These are phyloP conservation scores for Dipodomys spectabilis DNA, from an alignment of 2,113 vertebrate species.

Conservation along the genomic window DNA sequence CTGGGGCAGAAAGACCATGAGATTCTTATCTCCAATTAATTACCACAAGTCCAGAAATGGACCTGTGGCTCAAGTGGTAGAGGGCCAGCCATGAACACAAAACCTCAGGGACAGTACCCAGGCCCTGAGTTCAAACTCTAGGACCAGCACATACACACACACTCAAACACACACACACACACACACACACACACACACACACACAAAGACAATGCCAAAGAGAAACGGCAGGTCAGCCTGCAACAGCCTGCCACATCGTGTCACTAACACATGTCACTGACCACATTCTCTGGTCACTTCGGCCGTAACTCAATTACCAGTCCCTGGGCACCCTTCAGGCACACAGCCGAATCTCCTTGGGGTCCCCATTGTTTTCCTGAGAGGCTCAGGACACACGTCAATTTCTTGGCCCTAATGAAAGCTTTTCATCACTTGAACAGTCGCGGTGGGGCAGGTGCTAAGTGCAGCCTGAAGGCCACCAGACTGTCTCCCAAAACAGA, in stretches of 20 bases:
- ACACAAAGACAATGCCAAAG: background rate
- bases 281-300: constrained; percentile 8
- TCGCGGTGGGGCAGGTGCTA: background rate
- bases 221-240: background rate
- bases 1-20: too few relatives aligned
- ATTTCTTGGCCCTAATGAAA: constrained; percentile 54
- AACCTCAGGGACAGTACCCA: too few relatives aligned
- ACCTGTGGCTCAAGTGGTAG: too few relatives aligned
- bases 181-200: background rate
- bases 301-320: constrained; percentile 56
- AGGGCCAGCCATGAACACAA: too few relatives aligned
- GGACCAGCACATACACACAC: too few relatives aligned
- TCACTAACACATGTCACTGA: background rate
- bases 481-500: background rate
- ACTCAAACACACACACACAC: background rate
- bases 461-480: constrained; percentile 46
- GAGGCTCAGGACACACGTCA: constrained; percentile 38
- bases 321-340: constrained; percentile 5
- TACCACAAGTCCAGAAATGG: too few relatives aligned
- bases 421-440: constrained; percentile 49
- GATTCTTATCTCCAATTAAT: too few relatives aligned
- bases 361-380: background rate
- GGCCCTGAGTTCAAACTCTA: too few relatives aligned
- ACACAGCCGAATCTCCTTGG: background rate
- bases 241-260: background rate